A percentile compares a stretch with the other conserved stretches of the same genome.
phyloP scores from a whole-genome alignment of 2,888 invertebrate species.

The Ametastegia equiseti region DNA sequence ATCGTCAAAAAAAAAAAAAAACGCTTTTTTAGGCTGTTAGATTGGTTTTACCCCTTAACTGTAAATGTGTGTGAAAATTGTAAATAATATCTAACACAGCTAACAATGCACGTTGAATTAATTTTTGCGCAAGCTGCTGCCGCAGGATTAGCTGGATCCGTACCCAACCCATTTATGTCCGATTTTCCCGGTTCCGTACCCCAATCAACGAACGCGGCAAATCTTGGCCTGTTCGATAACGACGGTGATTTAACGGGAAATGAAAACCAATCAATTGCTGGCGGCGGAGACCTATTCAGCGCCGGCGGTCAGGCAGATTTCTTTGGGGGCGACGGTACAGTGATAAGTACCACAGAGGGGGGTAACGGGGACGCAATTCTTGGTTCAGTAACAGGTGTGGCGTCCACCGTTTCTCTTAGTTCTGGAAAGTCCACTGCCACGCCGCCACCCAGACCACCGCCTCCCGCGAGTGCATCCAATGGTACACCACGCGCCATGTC shows the following conservation, averaged over 20 bases:
- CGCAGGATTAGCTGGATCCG: slow-evolving; percentile 75
- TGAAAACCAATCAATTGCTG: slow-evolving; percentile 57
- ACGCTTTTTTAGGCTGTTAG: no score
- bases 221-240: slow-evolving; percentile 66
- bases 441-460: slow-evolving; percentile 76
- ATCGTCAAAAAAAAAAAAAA: no score
- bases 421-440: slow-evolving; percentile 71
- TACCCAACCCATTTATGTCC: slow-evolving; percentile 83
- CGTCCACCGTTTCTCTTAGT: slow-evolving; percentile 60
- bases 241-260: slow-evolving; percentile 51
- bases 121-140: slow-evolving; percentile 78
- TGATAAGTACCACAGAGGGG: slow-evolving; percentile 64
- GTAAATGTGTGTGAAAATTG: neutral
- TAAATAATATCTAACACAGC: slow-evolving; percentile 46
- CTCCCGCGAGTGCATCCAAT: slow-evolving; percentile 70
- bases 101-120: slow-evolving; percentile 65
- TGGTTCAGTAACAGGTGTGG: slow-evolving; percentile 60
- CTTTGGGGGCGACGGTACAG: slow-evolving; percentile 72
- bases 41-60: no score
- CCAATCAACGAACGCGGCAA: slow-evolving; percentile 59
- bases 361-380: slow-evolving; percentile 64
- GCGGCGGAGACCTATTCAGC: slow-evolving; percentile 71
- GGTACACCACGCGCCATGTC: slow-evolving; percentile 71
- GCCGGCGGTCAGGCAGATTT: slow-evolving; percentile 72
- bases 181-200: slow-evolving; percentile 75